Conservation (phyloP, 2,888 invertebrate species). For the Strigamia maritima region DNA sequence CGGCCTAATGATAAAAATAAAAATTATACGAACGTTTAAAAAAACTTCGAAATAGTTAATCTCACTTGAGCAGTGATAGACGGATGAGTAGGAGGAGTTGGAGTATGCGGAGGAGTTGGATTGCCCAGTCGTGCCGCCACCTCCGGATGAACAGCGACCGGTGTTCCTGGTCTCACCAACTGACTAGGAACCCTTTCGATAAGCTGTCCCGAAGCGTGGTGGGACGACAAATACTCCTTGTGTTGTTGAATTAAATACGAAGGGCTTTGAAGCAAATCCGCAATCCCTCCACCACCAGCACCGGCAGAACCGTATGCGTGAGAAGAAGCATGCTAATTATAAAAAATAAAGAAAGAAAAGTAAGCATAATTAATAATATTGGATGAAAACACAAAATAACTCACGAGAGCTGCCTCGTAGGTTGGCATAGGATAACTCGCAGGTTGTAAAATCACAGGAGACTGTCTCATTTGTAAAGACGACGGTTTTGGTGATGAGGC, state of each 20-base stretch:
- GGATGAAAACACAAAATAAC: not conserved
- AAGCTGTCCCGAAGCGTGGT: slow-evolving; percentile 35
- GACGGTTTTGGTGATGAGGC: slow-evolving; percentile 37
- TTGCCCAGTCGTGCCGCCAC: slow-evolving; percentile 44
- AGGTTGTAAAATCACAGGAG: slow-evolving; percentile 41
- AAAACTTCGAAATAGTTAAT: not conserved
- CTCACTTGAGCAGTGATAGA: slow-evolving; percentile 40
- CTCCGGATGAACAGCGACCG: slow-evolving; percentile 44
- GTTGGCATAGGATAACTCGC: slow-evolving; percentile 42
- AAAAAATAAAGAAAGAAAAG: not conserved
- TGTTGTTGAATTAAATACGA: slow-evolving; percentile 44
- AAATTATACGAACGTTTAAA: not conserved
- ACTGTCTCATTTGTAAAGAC: slow-evolving; percentile 37
- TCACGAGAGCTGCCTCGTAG: slow-evolving; percentile 40
- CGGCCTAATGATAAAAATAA: slow-evolving; percentile 36
- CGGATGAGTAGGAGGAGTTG: slow-evolving; percentile 44
- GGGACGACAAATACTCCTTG: slow-evolving; percentile 44
- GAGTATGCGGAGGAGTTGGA: slow-evolving; percentile 46
- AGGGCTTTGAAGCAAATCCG: slow-evolving; percentile 46
- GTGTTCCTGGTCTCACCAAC: slow-evolving; percentile 44
- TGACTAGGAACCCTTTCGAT: slow-evolving; percentile 41
- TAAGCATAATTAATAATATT: not conserved
- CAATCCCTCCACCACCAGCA: slow-evolving; percentile 45
- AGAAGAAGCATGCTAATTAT: slow-evolving; percentile 20
- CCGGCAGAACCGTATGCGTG: slow-evolving; percentile 41